Evolutionary conservation across 2,888 invertebrate genomes (phyloP).

Genomic region (Pterobdella sp.): DNA sequence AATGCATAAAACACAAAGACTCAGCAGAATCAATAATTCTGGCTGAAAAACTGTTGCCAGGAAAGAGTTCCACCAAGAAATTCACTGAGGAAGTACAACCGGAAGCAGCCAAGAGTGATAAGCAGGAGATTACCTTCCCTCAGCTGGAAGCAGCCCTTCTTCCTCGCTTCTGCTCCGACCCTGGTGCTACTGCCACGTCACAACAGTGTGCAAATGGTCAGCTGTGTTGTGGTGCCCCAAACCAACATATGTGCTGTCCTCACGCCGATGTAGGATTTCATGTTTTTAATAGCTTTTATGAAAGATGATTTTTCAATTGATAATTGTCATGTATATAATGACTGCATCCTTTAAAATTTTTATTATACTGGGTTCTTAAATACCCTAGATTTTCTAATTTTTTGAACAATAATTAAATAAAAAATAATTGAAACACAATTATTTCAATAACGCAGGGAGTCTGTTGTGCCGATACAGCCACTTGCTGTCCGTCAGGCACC

Average conservation of each 20-base stretch:
- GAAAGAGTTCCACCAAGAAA: neutral
- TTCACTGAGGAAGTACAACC: neutral
- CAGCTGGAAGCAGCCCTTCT: neutral
- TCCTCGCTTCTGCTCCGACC: neutral
- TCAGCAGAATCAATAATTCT: neutral
- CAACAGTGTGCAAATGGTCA: neutral
- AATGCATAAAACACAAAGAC: slow-evolving; percentile 1
- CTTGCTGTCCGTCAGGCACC: slow-evolving; percentile 18
- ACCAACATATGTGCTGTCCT: neutral
- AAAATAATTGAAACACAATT: neutral
- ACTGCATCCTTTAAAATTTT: no score
- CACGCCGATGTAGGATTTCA: neutral
- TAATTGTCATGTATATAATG: no score
- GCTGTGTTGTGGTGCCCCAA: neutral
- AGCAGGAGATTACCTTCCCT: neutral
- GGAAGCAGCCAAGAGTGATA: neutral
- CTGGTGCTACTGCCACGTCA: neutral
- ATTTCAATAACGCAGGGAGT: slow-evolving; percentile 6
- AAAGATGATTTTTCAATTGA: neutral
- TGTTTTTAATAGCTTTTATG: neutral
- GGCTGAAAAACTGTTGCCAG: neutral
- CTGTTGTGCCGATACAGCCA: slow-evolving; percentile 2
- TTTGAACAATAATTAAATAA: neutral
- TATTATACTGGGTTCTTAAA: no score
- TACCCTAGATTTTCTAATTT: no score